Percentiles rank a stretch among this genome's conserved stretches.
Conservation (phyloP, 2,888 invertebrate species). For the Orthosia cruda region DNA sequence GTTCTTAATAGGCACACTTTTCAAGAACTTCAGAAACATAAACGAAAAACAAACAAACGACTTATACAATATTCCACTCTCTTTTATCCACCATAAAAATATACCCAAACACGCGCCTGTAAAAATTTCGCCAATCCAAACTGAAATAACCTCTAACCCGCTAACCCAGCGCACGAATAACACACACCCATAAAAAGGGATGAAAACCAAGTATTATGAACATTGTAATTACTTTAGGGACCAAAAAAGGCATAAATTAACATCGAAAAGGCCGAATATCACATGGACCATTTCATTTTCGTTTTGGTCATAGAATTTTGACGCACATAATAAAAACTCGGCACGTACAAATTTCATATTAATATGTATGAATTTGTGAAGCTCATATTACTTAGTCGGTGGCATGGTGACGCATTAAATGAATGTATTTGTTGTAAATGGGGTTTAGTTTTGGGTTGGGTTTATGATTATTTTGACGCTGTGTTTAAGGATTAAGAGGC, state of each 20-base stretch:
- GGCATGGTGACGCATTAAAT: conserved; percentile 42
- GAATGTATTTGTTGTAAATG: conserved; percentile 25
- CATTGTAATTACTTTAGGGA: conserved; percentile 67
- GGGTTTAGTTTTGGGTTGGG: conserved; percentile 39
- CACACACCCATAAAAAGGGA: conserved; percentile 57
- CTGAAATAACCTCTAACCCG: conserved; percentile 35
- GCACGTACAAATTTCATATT: conserved; percentile 79
- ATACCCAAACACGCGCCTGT: conserved; percentile 7
- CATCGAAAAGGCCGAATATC: conserved; percentile 78
- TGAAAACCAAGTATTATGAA: conserved; percentile 58
- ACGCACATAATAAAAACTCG: conserved; percentile 81
- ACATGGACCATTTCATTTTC: conserved; percentile 82
- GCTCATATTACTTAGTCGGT: conserved; percentile 71
- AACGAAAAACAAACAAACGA: no score
- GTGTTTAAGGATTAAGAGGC: no score
- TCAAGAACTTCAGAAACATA: no score
- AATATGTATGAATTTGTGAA: conserved; percentile 85
- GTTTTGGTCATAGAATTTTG: conserved; percentile 82
- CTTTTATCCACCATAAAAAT: conserved; percentile 6
- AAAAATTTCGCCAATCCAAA: conserved; percentile 39
- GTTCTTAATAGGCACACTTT: no score
- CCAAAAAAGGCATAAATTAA: conserved; percentile 76
- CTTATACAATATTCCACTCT: background rate
- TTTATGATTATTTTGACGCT: background rate
- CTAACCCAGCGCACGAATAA: conserved; percentile 39